Percentiles rank a stretch among this genome's conserved stretches.
Evolutionary conservation across 2,888 invertebrate species (phyloP).

Genomic region (Sinhomidia bicolor): DNA sequence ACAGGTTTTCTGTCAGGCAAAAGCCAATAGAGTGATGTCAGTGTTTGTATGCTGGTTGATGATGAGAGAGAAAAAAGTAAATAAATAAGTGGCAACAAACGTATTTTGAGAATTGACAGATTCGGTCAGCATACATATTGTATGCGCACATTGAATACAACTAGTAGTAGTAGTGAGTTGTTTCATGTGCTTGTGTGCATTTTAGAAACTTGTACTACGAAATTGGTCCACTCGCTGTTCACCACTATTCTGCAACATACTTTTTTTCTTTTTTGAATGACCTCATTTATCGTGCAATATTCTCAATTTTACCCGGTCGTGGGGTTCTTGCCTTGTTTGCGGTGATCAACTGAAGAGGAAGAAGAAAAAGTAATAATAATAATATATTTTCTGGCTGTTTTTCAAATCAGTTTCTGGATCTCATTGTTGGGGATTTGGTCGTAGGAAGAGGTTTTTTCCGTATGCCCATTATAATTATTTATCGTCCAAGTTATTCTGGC

Average conservation of each 20-base stretch:
- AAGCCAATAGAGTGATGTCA: not conserved
- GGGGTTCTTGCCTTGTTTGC: not conserved
- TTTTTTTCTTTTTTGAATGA: conserved; percentile 49
- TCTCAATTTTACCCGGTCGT: conserved; percentile 27
- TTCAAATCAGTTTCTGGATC: too few relatives aligned
- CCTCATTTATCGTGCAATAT: conserved; percentile 54
- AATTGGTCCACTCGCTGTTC: conserved; percentile 51
- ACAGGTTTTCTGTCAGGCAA: conserved; percentile 5
- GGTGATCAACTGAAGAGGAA: not conserved
- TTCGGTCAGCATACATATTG: not conserved
- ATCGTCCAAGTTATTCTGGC: not conserved
- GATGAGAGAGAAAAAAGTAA: not conserved
- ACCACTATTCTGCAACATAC: conserved; percentile 3
- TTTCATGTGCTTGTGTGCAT: not conserved
- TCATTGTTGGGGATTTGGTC: too few relatives aligned
- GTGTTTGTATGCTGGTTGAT: not conserved
- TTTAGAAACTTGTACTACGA: conserved; percentile 34
- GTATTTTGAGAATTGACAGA: not conserved
- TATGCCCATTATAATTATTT: not conserved
- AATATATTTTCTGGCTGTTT: not conserved
- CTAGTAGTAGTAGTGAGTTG: not conserved
- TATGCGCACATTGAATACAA: not conserved
- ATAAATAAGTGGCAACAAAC: not conserved
- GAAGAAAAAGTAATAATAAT: conserved; percentile 15
- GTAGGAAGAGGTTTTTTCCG: not conserved